Base-by-base conservation (phyloP, 2,113 vertebrate genomes). In the Lophochroa leadbeateri region DNA sequence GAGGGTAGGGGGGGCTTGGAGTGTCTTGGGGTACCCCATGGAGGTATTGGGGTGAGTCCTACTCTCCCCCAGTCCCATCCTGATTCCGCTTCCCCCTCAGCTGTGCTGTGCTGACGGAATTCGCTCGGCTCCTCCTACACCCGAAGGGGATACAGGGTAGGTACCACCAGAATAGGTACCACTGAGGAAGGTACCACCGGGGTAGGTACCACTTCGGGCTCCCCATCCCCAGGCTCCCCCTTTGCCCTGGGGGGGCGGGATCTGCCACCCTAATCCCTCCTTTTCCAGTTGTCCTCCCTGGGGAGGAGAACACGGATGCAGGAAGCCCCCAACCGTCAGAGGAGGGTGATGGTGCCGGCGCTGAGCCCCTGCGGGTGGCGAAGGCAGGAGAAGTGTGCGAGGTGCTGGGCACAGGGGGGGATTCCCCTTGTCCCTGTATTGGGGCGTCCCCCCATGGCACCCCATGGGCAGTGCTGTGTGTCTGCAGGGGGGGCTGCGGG, bases 71-170 rank as follows among this genome's bases (percentile, higher is more conserved):
- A 31, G 20, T 8, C 29, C 17, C 10, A 17, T 15, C 28, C 17
- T 52, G 17, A 63, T 1, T 16, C 17, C 7, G 2, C 47, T 21
- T 52, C 6, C 24, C 35, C 15, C n/a, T n/a, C 97, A 99, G 99
- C 64, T 99, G 99, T 93, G 99, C 99, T 0, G 99, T 99, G 85
- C 86, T 99, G 90, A 99, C 99, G 1, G 99, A 99, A 96, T 99
- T 98, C 87, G 98, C 98, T 17, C 98, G 99, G 61, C 98, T 99
- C 46, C 89, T 98, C 68, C 98, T 99, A 88, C 95, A 88, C 58
- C 95, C 98, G 64, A 98, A 98, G 68, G 99, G 98, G 35, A 97
- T 99, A 80, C 97, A 86, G 67, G 94, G 98, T 98, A 92, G 96
- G 98, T 96, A 4, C 27, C 3, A 2, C 11, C 9, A 5, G 47